These are phyloP conservation scores for Lasioglossum pauxillum DNA, from an alignment of 2,888 invertebrate species.

Conservation along the genomic window DNA sequence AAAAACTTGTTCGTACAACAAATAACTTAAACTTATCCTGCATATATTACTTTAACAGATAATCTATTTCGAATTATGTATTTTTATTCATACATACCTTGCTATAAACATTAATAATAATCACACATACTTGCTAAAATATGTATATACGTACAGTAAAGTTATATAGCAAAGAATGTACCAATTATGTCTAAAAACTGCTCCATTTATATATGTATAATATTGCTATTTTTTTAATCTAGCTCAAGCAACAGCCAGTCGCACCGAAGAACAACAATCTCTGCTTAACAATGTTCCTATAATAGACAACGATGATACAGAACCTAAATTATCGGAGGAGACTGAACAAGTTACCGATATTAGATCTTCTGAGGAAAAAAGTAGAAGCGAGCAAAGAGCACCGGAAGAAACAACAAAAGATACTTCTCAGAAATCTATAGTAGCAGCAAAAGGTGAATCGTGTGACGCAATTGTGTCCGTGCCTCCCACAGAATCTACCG, in stretches of 20 bases:
- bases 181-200: constrained; percentile 6
- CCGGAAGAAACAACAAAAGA: constrained; percentile 25
- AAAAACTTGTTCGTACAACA: too few species aligned
- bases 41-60: not conserved
- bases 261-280: constrained; percentile 61
- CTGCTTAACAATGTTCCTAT: constrained; percentile 58
- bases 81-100: constrained; percentile 8
- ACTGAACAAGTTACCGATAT: constrained; percentile 31
- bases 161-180: constrained; percentile 13
- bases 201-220: constrained; percentile 14
- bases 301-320: constrained; percentile 31
- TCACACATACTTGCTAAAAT: constrained; percentile 6
- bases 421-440: constrained; percentile 18
- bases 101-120: constrained; percentile 12
- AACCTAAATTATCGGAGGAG: constrained; percentile 42
- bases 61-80: constrained; percentile 6
- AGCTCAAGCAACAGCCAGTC: constrained; percentile 57
- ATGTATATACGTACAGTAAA: not conserved
- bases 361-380: constrained; percentile 23
- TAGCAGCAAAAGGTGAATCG: constrained; percentile 19
- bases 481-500: not conserved
- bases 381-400: constrained; percentile 10
- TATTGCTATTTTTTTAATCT: constrained; percentile 35
- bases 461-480: constrained; percentile 5
- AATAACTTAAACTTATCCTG: too few species aligned